phyloP scores from a whole-genome alignment of 2,888 invertebrate genomes.

The Tillus elongatus region DNA sequence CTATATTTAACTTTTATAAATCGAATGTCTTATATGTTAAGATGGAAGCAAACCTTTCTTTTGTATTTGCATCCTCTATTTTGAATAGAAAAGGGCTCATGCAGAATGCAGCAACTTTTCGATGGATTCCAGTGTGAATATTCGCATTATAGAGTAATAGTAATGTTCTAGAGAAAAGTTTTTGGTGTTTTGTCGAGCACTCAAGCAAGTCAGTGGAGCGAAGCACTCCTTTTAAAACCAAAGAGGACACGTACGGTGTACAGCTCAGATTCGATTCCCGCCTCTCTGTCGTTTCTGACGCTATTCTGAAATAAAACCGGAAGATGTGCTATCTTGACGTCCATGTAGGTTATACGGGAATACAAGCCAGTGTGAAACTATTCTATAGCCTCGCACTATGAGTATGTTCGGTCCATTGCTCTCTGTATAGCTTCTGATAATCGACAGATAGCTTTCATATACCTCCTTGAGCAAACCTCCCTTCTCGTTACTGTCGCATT shows the following conservation, averaged over 20 bases:
- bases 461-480: neutral
- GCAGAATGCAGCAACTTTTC: no score
- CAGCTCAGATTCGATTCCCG: slow-evolving; percentile 19
- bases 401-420: neutral
- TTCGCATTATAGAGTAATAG: no score
- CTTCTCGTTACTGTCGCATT: no score
- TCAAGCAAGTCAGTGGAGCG: slow-evolving; percentile 1
- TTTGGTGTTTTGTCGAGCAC: no score
- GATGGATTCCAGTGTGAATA: no score
- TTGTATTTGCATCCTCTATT: no score
- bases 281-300: slow-evolving; percentile 17
- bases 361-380: slow-evolving; percentile 16
- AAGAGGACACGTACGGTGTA: slow-evolving; percentile 16
- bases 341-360: slow-evolving; percentile 15
- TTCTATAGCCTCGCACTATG: slow-evolving; percentile 3
- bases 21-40: no score
- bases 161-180: no score
- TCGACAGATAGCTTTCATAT: neutral
- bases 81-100: no score
- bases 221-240: slow-evolving; percentile 17
- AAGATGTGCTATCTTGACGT: slow-evolving; percentile 19
- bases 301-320: slow-evolving; percentile 17
- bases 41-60: no score
- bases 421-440: neutral
- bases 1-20: no score